Evolutionary conservation across 2,113 vertebrate species (phyloP).

Genomic region (Oxyura jamaicensis): DNA sequence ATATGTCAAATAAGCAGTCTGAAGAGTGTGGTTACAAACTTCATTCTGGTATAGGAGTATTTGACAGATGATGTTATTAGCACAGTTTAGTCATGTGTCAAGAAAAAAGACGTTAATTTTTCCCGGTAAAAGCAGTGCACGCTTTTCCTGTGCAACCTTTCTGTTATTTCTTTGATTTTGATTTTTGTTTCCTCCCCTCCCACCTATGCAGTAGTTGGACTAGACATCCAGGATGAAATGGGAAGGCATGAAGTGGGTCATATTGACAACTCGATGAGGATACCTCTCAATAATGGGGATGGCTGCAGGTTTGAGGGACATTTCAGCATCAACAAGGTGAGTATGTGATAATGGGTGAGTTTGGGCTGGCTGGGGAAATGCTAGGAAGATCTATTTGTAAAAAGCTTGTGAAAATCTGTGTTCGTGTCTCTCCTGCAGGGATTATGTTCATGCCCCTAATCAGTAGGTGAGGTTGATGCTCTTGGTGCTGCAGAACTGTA

Average conservation of each 20-base stretch:
- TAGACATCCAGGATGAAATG: conserved; percentile 99
- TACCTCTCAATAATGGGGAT: conserved; percentile 87
- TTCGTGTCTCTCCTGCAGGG: not conserved
- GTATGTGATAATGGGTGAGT: not conserved
- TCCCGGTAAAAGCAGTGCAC: not conserved
- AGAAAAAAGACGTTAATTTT: not conserved
- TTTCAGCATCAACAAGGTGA: conserved; percentile 97
- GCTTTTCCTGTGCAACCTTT: not conserved
- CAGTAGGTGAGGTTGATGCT: not conserved
- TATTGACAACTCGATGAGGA: conserved; percentile 98
- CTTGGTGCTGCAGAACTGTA: not conserved
- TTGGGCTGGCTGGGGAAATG: not conserved
- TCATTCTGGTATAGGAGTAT: not conserved
- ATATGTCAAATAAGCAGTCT: not conserved
- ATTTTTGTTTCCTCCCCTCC: not conserved
- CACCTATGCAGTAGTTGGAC: conserved; percentile 87
- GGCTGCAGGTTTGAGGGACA: conserved; percentile 97
- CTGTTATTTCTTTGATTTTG: not conserved
- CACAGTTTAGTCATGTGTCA: not conserved
- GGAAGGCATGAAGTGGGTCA: conserved; percentile 97
- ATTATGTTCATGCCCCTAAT: not conserved
- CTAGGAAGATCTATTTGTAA: not conserved
- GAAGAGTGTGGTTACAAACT: not conserved
- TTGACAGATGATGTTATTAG: not conserved
- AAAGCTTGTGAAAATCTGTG: not conserved